Evolutionary conservation across 2,113 vertebrate genomes (phyloP).

Genomic region (Calyptomena viridis): DNA sequence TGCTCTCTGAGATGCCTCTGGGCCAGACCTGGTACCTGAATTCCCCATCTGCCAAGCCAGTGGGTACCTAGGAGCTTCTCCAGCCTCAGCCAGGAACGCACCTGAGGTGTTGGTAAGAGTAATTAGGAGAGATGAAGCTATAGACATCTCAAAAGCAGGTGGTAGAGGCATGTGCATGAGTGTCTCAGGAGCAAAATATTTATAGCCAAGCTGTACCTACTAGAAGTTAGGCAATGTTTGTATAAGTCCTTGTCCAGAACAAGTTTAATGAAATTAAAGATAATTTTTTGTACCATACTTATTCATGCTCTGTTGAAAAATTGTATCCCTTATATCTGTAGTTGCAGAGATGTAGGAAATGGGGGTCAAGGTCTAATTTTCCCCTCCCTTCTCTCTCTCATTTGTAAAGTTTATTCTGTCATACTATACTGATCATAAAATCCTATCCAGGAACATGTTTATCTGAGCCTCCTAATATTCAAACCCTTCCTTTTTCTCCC

Average conservation of each 20-base stretch:
- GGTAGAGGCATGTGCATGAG: neutral
- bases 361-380: neutral
- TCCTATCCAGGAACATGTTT: neutral
- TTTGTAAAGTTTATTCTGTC: neutral
- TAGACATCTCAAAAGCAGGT: neutral
- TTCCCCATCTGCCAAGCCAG: neutral
- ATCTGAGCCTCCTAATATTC: neutral
- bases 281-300: neutral
- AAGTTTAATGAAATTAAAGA: neutral
- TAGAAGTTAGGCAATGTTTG: neutral
- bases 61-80: neutral
- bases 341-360: neutral
- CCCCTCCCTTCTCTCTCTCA: neutral
- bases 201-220: neutral
- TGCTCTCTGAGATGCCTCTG: neutral
- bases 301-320: neutral
- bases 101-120: neutral
- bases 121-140: neutral
- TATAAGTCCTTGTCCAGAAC: neutral
- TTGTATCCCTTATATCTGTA: neutral
- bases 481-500: neutral
- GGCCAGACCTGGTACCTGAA: neutral
- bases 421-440: neutral
- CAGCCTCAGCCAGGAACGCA: neutral
- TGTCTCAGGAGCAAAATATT: neutral